A percentile compares a stretch with the other conserved stretches of the same genome.
These are phyloP conservation scores for Latrodectus hesperus DNA, from an alignment of 2,888 invertebrate species.

Conservation along the genomic window DNA sequence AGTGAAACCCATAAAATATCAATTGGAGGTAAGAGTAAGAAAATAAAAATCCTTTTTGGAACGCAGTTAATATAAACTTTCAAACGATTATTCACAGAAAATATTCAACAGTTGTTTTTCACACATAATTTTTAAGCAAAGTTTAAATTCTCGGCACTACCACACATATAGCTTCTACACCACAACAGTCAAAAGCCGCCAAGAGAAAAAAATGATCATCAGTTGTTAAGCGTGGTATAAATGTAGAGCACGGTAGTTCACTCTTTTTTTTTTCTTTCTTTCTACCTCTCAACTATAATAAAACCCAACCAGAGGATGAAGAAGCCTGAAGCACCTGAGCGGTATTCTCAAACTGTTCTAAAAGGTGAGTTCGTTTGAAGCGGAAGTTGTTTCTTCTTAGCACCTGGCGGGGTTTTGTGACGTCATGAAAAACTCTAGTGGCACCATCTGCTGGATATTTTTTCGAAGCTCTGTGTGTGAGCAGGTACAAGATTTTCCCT, in stretches of 20 bases:
- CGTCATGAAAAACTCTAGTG: constrained; percentile 51
- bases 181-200: neutral
- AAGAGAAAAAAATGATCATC: neutral
- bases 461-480: constrained; percentile 13
- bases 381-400: constrained; percentile 52
- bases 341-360: constrained; percentile 15
- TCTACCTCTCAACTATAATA: neutral
- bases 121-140: neutral
- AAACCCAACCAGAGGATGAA: no score
- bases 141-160: neutral
- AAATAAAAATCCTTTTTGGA: neutral
- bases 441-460: constrained; percentile 58
- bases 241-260: constrained; percentile 28
- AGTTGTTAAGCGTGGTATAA: neutral
- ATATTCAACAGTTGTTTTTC: neutral
- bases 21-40: neutral
- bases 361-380: constrained; percentile 40
- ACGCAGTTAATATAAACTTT: neutral
- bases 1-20: constrained; percentile 9
- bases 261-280: constrained; percentile 17
- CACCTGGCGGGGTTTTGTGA: constrained; percentile 56
- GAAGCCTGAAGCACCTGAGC: constrained; percentile 4
- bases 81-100: neutral
- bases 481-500: neutral
- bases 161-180: neutral